Conservation (phyloP, 2,797 vertebrate genomes). For the Bovichtus diacanthus region DNA sequence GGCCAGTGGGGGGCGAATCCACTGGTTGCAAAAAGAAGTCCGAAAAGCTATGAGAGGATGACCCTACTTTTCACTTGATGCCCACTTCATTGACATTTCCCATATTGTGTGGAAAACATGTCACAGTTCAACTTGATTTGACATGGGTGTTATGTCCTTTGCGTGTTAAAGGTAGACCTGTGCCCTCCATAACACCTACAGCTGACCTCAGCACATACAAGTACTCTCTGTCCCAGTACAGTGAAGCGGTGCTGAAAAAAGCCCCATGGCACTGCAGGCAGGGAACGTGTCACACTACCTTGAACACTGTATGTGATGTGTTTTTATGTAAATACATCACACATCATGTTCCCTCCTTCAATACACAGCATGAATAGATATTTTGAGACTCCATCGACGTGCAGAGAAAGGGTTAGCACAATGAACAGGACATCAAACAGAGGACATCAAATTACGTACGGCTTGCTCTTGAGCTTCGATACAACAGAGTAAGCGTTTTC, state of each 20-base stretch:
- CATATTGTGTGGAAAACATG: neutral
- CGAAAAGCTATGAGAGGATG: too few relatives aligned
- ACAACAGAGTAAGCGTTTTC: constrained; percentile 1
- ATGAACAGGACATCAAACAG: neutral
- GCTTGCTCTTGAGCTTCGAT: neutral
- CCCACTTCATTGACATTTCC: constrained; percentile 1
- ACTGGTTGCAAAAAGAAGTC: too few relatives aligned
- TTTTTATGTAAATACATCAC: constrained; percentile 8
- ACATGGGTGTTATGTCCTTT: neutral
- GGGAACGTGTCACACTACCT: constrained; percentile 7
- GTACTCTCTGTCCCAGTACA: neutral
- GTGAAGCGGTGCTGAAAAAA: neutral
- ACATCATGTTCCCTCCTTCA: neutral
- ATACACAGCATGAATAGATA: neutral
- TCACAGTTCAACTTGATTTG: neutral
- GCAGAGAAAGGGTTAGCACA: neutral
- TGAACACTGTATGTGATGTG: neutral
- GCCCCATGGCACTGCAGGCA: constrained; percentile 26
- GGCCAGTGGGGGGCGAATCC: too few relatives aligned
- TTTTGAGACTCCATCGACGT: neutral
- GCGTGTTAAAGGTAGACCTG: constrained; percentile 2
- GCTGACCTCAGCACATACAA: constrained; percentile 51
- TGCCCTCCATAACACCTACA: constrained; percentile 17
- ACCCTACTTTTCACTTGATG: too few relatives aligned
- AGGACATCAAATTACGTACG: neutral